Evolutionary conservation across 1,140 invertebrate species (phyloP).

Genomic region (Musca domestica): DNA sequence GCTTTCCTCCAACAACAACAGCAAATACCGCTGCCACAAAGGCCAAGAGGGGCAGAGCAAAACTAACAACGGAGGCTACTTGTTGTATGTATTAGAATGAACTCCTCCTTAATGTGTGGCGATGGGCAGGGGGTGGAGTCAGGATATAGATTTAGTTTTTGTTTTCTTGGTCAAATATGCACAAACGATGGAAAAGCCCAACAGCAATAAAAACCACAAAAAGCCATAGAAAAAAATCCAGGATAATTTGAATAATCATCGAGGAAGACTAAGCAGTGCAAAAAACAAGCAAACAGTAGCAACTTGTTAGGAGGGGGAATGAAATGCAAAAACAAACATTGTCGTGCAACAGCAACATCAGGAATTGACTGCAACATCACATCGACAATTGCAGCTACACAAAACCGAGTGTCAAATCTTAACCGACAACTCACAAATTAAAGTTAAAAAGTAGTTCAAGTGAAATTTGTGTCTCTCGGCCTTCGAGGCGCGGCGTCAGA

Average conservation of each 20-base stretch:
- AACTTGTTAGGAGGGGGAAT: slow-evolving; percentile 7
- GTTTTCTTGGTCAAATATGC: too few species aligned
- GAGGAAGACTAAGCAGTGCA: background rate
- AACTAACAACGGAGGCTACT: too few species aligned
- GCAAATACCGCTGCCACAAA: background rate
- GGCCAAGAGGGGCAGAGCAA: too few species aligned
- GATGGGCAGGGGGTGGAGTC: too few species aligned
- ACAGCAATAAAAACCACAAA: too few species aligned
- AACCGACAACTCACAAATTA: slow-evolving; percentile 20
- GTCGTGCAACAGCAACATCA: background rate
- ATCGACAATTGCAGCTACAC: background rate
- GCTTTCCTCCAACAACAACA: background rate
- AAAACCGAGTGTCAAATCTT: slow-evolving; percentile 18
- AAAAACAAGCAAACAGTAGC: background rate
- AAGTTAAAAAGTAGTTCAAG: slow-evolving; percentile 20
- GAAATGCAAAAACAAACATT: slow-evolving; percentile 7
- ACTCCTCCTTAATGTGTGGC: too few species aligned
- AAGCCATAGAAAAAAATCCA: slow-evolving; percentile 4
- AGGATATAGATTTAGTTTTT: too few species aligned
- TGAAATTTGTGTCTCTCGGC: slow-evolving; percentile 2
- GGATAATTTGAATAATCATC: slow-evolving; percentile 22
- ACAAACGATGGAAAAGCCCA: too few species aligned
- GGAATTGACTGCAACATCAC: background rate
- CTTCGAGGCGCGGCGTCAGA: too few species aligned
- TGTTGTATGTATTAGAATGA: too few species aligned